These are phyloP conservation scores for Sorex maritimensis DNA, from an alignment of 2,797 vertebrate species.

Conservation along the genomic window DNA sequence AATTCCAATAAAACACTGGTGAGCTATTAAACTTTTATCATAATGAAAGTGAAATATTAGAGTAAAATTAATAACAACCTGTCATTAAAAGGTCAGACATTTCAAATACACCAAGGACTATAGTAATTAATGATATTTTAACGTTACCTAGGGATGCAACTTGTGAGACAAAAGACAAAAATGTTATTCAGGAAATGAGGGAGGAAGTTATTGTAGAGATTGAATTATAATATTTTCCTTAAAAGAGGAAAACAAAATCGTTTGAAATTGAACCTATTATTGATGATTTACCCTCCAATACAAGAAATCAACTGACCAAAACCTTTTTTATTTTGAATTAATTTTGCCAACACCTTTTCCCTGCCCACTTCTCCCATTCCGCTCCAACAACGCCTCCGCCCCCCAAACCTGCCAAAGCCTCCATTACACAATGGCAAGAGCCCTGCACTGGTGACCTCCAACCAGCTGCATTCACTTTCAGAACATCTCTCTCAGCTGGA, in stretches of 20 bases:
- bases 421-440: slow-evolving; percentile 99
- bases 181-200: slow-evolving; percentile 90
- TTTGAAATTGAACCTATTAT: slow-evolving; percentile 95
- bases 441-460: slow-evolving; percentile 99
- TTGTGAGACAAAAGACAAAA: slow-evolving; percentile 90
- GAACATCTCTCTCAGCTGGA: slow-evolving; percentile 99
- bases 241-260: slow-evolving; percentile 93
- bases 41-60: slow-evolving; percentile 64
- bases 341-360: slow-evolving; percentile 95
- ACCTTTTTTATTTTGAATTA: slow-evolving; percentile 92
- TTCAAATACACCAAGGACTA: slow-evolving; percentile 81
- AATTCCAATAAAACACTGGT: slow-evolving; percentile 58
- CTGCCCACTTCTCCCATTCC: slow-evolving; percentile 87
- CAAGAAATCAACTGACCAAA: slow-evolving; percentile 94
- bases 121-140: slow-evolving; percentile 85
- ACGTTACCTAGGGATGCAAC: slow-evolving; percentile 90
- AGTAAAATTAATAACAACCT: slow-evolving; percentile 75
- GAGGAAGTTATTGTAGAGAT: slow-evolving; percentile 90
- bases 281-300: slow-evolving; percentile 94
- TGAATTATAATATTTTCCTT: slow-evolving; percentile 89
- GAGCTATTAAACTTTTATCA: slow-evolving; percentile 50
- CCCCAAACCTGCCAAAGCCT: slow-evolving; percentile 97
- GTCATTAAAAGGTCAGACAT: slow-evolving; percentile 76
- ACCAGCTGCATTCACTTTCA: slow-evolving; percentile 99
- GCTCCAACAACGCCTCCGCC: slow-evolving; percentile 85